Evolutionary conservation across 2,888 invertebrate species (phyloP), one percentile per base, ranked within the genome.

Genomic region (Piscicola geometra): DNA sequence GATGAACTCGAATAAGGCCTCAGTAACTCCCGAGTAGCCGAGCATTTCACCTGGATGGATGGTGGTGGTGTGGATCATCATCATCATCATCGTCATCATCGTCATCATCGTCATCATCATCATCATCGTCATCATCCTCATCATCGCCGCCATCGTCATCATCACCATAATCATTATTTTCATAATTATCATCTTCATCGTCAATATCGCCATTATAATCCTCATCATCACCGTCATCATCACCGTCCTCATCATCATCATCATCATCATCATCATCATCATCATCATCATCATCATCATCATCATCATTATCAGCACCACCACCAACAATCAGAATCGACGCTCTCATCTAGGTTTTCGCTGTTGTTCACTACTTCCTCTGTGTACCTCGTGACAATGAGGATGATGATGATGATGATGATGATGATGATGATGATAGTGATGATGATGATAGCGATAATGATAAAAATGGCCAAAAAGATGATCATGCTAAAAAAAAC

Each of bases 1-100:
- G 50, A 91, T 88, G 81, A 91, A 90, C 82, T 91, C 90, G 81
- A 91, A 90, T 47, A 90, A 89, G 72, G 89, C 88, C 80, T 89
- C 89, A 15, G 91, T 88, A 78, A 90, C 85, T 77, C 88, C 89
- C 78, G 89, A 89, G 81, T 90, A 89, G 75, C 89, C 89, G 1
- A 89, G 86, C 21, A 89, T 86, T 82, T 90, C 90, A 60, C 90
- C 90, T 88, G 85, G 12, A 75, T 50, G 5, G 41, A 64, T 64
- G 28, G 18, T 64, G 28, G 18, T 64, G 28, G 18, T 64, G 9
- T 12, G 3, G 9, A 64, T 64, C 64, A 64, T 64, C 64, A 64
- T 64, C 64, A 64, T 64, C 64, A 64, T 64, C 64, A 64, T 64
- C 64, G 18, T 64, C 64, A 64, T 64, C 64, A 64, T 64, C 64